phyloP scores from a whole-genome alignment of 1,140 invertebrate genomes.

The Centruroides vittatus region DNA sequence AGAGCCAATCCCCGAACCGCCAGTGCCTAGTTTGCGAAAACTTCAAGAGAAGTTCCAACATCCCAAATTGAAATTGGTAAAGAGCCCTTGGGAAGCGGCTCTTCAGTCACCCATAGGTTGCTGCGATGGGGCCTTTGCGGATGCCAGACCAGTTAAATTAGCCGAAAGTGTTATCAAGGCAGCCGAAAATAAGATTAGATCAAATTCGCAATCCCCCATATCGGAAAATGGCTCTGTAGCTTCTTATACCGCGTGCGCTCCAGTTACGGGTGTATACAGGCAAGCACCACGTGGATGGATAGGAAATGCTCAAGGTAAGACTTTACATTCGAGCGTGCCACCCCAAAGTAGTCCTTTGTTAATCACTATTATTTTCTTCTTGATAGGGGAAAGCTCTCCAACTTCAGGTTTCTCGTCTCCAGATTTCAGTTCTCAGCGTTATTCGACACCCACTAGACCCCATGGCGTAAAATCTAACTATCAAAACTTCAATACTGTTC shows the following conservation, averaged over 20 bases:
- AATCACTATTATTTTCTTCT: too few species aligned
- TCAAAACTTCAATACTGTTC: conserved; percentile 59
- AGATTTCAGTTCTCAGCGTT: too few species aligned
- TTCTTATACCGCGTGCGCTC: too few species aligned
- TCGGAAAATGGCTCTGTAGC: too few species aligned
- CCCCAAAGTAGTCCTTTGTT: too few species aligned
- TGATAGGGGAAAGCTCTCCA: too few species aligned
- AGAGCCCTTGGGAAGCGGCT: conserved; percentile 58
- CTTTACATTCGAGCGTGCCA: too few species aligned
- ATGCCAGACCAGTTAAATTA: conserved; percentile 2
- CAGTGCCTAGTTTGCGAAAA: neutral
- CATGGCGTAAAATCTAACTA: conserved; percentile 3
- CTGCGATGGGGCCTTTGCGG: conserved; percentile 46
- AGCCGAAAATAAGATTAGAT: conserved; percentile 4
- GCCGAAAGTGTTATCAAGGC: conserved; percentile 12
- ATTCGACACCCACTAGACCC: too few species aligned
- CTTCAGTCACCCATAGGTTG: conserved; percentile 43
- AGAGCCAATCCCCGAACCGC: neutral
- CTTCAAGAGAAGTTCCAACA: neutral
- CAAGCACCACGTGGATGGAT: too few species aligned
- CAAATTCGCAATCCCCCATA: conserved; percentile 14
- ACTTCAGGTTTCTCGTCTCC: too few species aligned
- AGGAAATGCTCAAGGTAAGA: too few species aligned
- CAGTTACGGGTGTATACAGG: too few species aligned
- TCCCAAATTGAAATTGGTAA: conserved; percentile 37